A percentile compares a stretch with the other conserved stretches of the same genome.
phyloP scores from a whole-genome alignment of 2,113 vertebrate species.

The Nycticebus coucang region DNA sequence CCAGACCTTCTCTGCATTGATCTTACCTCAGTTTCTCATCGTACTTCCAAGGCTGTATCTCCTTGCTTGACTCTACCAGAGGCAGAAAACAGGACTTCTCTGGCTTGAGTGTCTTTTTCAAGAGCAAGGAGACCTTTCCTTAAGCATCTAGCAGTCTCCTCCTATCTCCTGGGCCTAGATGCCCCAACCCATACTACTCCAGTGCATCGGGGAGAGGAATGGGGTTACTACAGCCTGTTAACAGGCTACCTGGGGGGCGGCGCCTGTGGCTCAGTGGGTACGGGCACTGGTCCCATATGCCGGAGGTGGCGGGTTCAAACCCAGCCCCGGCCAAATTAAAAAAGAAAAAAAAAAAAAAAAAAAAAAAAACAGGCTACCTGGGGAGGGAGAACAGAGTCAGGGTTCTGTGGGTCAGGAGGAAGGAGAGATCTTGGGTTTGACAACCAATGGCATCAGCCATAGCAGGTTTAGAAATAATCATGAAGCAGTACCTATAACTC shows the following conservation, averaged over 20 bases:
- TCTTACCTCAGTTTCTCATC: not conserved
- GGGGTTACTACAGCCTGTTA: not conserved
- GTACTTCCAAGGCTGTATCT: not conserved
- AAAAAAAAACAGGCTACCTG: not conserved
- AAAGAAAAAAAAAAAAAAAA: too few species aligned
- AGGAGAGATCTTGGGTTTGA: not conserved
- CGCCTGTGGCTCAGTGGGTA: too few species aligned
- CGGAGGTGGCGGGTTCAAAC: too few species aligned
- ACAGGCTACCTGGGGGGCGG: not conserved
- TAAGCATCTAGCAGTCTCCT: not conserved
- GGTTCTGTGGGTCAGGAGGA: not conserved
- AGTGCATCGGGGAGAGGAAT: not conserved
- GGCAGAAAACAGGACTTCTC: not conserved
- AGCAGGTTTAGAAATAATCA: not conserved
- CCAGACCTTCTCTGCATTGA: fast-evolving
- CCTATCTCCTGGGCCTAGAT: not conserved
- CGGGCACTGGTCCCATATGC: too few species aligned
- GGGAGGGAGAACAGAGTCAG: not conserved
- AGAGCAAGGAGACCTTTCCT: not conserved
- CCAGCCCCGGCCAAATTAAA: too few species aligned
- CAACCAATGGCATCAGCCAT: not conserved
- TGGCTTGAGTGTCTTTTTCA: not conserved
- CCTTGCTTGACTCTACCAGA: not conserved
- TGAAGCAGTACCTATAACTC: too few species aligned
- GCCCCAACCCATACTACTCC: not conserved